These are phyloP conservation scores for Merluccius polli DNA, from an alignment of 2,797 vertebrate species.

Conservation along the genomic window DNA sequence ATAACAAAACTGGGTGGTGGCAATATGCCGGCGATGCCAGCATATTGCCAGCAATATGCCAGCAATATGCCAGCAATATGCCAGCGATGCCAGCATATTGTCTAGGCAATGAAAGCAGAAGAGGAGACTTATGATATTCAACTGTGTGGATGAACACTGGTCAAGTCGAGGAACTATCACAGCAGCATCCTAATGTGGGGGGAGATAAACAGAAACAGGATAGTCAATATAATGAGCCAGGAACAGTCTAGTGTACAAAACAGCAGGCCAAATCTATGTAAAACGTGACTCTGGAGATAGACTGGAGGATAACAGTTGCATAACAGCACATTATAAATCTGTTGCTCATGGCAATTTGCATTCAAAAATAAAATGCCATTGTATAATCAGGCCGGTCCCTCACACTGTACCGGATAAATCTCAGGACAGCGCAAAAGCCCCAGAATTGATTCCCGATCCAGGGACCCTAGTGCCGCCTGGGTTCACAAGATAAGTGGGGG, in stretches of 20 bases:
- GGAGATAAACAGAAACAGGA: slow-evolving; percentile 28
- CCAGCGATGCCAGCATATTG: too few species aligned
- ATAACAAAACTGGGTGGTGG: not conserved
- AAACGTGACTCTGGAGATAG: not conserved
- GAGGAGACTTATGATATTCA: slow-evolving; percentile 11
- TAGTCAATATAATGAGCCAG: slow-evolving; percentile 27
- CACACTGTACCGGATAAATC: not conserved
- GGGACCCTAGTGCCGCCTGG: not conserved
- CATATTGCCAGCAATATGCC: too few species aligned
- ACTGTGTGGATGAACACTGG: slow-evolving; percentile 30
- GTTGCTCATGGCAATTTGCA: too few species aligned
- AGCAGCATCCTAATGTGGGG: slow-evolving; percentile 34
- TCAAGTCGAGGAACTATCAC: slow-evolving; percentile 47
- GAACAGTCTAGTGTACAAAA: not conserved
- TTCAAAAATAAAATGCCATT: not conserved
- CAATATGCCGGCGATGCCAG: not conserved
- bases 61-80: too few species aligned
- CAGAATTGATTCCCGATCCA: not conserved
- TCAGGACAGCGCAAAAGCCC: too few species aligned
- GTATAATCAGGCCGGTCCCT: not conserved
- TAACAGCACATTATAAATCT: not conserved
- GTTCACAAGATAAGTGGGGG: not conserved
- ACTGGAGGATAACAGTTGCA: not conserved
- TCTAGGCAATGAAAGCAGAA: too few species aligned
- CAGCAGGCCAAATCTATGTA: not conserved